Conservation (phyloP, 2,797 vertebrate species). For the Trachurus trachurus region DNA sequence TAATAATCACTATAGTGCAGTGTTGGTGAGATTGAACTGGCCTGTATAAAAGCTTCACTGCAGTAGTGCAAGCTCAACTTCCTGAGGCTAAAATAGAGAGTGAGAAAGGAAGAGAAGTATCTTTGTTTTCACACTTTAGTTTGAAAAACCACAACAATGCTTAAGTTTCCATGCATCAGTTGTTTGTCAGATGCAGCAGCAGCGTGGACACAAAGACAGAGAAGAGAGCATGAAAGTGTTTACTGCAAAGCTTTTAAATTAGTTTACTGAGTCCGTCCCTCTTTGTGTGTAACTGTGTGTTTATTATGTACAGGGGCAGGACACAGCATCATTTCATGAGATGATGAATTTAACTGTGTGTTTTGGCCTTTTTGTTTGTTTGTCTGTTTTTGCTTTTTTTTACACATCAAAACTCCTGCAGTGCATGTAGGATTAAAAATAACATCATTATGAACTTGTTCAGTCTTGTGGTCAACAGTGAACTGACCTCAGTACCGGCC, state of each 20-base stretch:
- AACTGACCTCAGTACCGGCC: too few species aligned
- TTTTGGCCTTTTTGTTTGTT: too few species aligned
- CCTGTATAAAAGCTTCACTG: not conserved
- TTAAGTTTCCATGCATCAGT: slow-evolving; percentile 25
- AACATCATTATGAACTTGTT: too few species aligned
- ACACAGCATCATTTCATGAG: too few species aligned
- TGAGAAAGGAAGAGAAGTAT: slow-evolving; percentile 7
- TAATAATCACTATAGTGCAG: not conserved
- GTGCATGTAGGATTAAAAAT: too few species aligned
- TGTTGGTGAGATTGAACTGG: not conserved
- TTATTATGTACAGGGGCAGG: too few species aligned
- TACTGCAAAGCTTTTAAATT: not conserved
- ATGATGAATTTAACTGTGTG: too few species aligned
- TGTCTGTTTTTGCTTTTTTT: too few species aligned
- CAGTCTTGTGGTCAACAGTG: too few species aligned
- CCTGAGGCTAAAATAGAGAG: not conserved
- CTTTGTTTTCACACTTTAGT: slow-evolving; percentile 17
- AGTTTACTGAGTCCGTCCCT: too few species aligned
- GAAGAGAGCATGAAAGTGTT: not conserved
- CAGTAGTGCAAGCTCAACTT: not conserved
- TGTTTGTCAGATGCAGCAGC: not conserved
- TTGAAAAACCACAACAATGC: slow-evolving; percentile 25
- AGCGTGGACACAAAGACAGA: not conserved
- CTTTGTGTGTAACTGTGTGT: too few species aligned
- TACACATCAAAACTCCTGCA: too few species aligned